These are phyloP conservation scores for Mobula hypostoma DNA, from an alignment of 2,113 vertebrate species.

Conservation along the genomic window DNA sequence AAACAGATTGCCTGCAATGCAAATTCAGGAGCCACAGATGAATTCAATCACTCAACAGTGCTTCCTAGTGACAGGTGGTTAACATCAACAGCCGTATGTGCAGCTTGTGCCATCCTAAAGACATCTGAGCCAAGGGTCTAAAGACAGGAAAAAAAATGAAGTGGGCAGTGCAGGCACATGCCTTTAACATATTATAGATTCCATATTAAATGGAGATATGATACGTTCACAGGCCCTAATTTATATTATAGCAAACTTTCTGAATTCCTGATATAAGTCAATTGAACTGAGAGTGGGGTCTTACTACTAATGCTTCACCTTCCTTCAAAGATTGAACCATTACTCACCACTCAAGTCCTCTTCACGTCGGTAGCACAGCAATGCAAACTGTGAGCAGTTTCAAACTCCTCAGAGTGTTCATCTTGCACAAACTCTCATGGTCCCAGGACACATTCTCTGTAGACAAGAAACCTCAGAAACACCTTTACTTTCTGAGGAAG, in stretches of 20 bases:
- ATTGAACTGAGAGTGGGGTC: neutral
- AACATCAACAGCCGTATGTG: neutral
- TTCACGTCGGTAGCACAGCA: no score
- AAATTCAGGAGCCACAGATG: neutral
- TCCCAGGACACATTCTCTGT: no score
- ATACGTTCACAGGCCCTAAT: neutral
- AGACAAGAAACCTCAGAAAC: no score
- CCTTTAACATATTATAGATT: neutral
- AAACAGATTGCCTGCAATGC: neutral
- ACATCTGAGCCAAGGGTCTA: neutral
- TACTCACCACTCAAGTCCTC: no score
- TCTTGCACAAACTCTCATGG: no score
- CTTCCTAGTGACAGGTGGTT: neutral
- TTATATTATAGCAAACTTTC: neutral
- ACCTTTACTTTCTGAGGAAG: no score
- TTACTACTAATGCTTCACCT: neutral
- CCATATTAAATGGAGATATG: neutral
- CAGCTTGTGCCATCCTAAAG: neutral
- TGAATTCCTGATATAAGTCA: neutral
- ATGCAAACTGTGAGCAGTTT: no score
- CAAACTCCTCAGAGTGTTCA: no score
- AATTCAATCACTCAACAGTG: neutral
- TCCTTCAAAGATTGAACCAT: neutral
- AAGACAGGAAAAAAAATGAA: neutral
- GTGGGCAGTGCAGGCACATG: neutral